These are phyloP conservation scores for Strix aluco DNA, from an alignment of 2,113 vertebrate genomes.

Conservation along the genomic window DNA sequence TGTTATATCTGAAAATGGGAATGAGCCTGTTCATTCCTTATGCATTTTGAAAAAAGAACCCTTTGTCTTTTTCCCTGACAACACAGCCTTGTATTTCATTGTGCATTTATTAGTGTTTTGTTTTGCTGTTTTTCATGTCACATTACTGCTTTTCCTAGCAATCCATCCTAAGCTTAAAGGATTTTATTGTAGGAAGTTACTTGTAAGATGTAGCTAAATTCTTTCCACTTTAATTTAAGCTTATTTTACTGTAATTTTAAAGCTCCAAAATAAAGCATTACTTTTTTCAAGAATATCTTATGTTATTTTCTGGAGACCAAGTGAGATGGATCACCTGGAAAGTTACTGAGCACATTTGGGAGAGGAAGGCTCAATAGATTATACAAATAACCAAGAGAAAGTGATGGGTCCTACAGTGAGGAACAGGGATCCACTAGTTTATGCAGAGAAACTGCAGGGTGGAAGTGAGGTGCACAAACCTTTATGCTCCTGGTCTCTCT, in stretches of 20 bases:
- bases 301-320: neutral
- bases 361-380: neutral
- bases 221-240: neutral
- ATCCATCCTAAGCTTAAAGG: neutral
- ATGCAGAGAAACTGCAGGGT: neutral
- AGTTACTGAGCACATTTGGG: neutral
- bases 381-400: neutral
- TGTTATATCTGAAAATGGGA: neutral
- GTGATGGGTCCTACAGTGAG: neutral
- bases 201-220: neutral
- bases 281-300: neutral
- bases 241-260: neutral
- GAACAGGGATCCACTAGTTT: neutral
- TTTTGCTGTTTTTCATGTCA: neutral
- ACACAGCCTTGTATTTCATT: neutral
- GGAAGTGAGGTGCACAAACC: neutral
- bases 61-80: constrained; percentile 10
- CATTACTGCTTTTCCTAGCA: neutral
- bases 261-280: neutral
- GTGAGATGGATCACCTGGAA: neutral
- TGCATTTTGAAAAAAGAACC: neutral
- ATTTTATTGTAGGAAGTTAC: neutral
- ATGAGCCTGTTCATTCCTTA: neutral
- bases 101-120: constrained; percentile 2
- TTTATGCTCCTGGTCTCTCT: neutral